Evolutionary conservation across 2,113 vertebrate species (phyloP).

Genomic region (Euleptes europaea): DNA sequence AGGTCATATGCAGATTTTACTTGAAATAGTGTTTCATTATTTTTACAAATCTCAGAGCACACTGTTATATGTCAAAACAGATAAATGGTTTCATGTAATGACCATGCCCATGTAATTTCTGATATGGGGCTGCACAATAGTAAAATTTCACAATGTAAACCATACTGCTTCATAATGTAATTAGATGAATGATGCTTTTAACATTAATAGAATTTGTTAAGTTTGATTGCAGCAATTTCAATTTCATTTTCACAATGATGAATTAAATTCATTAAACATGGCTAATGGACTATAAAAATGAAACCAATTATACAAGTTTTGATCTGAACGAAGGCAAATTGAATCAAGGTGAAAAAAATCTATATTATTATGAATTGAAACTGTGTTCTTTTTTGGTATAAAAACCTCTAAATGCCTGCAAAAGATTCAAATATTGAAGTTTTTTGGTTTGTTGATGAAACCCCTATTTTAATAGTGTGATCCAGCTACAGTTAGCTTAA

Average conservation of each 20-base stretch:
- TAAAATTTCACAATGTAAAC: background rate
- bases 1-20: background rate
- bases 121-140: too few relatives aligned
- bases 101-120: too few relatives aligned
- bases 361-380: background rate
- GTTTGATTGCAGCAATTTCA: background rate
- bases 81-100: too few relatives aligned
- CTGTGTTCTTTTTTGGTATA: background rate
- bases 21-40: background rate
- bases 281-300: background rate
- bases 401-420: background rate
- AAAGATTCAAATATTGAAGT: background rate
- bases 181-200: background rate
- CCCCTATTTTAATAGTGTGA: too few relatives aligned
- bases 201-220: background rate
- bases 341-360: background rate
- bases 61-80: background rate
- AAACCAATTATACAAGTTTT: background rate
- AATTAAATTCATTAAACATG: background rate
- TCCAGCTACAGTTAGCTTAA: too few relatives aligned
- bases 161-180: background rate
- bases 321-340: background rate
- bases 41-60: background rate
- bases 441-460: too few relatives aligned
- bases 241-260: background rate